Percentiles rank a stretch among this genome's conserved stretches.
Evolutionary conservation across 2,888 invertebrate genomes (phyloP).

Genomic region (Hofmannophila pseudospretella): DNA sequence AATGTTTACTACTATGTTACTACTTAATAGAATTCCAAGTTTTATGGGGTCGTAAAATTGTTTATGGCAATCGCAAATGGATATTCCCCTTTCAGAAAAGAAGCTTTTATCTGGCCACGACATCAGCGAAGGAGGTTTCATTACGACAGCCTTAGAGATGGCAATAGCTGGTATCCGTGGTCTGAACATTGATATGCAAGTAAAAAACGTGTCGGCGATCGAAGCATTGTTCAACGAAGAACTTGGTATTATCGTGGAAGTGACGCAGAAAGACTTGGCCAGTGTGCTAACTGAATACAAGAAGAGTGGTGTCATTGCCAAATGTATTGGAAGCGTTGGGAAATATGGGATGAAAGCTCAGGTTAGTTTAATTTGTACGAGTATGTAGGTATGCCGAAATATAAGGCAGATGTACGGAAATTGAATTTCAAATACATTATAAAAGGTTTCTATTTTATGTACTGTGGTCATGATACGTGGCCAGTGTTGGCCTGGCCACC

Average conservation of each 20-base stretch:
- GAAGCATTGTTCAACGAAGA: conserved; percentile 91
- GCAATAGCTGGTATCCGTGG: conserved; percentile 95
- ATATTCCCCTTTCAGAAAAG: conserved; percentile 80
- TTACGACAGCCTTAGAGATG: conserved; percentile 96
- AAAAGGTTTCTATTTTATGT: too few species aligned
- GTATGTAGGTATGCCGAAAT: too few species aligned
- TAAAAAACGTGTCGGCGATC: conserved; percentile 69
- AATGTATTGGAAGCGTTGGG: conserved; percentile 81
- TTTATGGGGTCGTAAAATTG: too few species aligned
- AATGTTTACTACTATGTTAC: too few species aligned
- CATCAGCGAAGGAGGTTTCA: conserved; percentile 96
- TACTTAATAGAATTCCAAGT: too few species aligned
- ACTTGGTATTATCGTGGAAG: conserved; percentile 90
- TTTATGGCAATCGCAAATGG: too few species aligned
- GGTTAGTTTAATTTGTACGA: too few species aligned
- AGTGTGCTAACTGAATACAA: conserved; percentile 80
- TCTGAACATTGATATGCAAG: conserved; percentile 79
- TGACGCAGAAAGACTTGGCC: conserved; percentile 71
- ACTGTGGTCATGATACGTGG: too few species aligned
- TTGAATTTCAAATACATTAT: too few species aligned
- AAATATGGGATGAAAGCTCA: conserved; percentile 82
- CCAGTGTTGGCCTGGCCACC: too few species aligned
- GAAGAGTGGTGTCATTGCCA: conserved; percentile 79
- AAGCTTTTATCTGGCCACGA: conserved; percentile 93
- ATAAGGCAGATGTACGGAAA: too few species aligned